Percentiles rank a stretch among this genome's conserved stretches.
Conservation (phyloP, 2,113 vertebrate genomes). For the Osmerus eperlanus region DNA sequence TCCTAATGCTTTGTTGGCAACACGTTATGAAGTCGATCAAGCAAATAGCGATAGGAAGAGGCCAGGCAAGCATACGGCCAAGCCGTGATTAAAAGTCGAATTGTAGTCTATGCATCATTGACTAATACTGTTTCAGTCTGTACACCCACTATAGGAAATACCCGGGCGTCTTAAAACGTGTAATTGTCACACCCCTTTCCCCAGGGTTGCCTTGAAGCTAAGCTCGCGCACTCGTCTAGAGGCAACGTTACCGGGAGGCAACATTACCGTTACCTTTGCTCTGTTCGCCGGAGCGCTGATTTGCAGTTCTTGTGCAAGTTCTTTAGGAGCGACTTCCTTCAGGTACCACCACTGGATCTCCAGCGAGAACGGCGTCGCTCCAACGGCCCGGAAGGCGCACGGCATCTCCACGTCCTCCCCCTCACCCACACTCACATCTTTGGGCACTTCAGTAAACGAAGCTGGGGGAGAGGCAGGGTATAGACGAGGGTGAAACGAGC, state of each 20-base stretch:
- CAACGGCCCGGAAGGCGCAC: slow-evolving; percentile 88
- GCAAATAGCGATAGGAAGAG: slow-evolving; percentile 14
- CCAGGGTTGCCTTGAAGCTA: neutral
- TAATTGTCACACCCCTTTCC: neutral
- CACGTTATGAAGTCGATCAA: slow-evolving; percentile 12
- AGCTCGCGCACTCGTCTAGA: neutral
- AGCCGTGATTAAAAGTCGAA: neutral
- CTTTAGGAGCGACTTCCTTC: slow-evolving; percentile 78
- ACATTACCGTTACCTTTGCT: slow-evolving; percentile 77
- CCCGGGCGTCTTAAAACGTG: neutral
- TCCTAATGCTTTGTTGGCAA: slow-evolving; percentile 3
- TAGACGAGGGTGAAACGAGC: neutral
- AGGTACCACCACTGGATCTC: slow-evolving; percentile 98
- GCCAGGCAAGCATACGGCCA: slow-evolving; percentile 7
- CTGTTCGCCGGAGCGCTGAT: slow-evolving; percentile 79
- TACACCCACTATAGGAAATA: neutral
- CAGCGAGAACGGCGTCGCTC: slow-evolving; percentile 86
- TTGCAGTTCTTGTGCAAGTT: slow-evolving; percentile 82
- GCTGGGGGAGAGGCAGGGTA: slow-evolving; percentile 68
- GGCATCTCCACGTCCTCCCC: slow-evolving; percentile 97
- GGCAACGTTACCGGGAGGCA: too few species aligned
- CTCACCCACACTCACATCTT: slow-evolving; percentile 89
- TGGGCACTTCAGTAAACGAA: slow-evolving; percentile 92
- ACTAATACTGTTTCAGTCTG: neutral
- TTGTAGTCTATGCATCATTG: neutral